A percentile compares a stretch with the other conserved stretches of the same genome.
phyloP scores from a whole-genome alignment of 2,888 invertebrate species.

The Tenodera sinensis region DNA sequence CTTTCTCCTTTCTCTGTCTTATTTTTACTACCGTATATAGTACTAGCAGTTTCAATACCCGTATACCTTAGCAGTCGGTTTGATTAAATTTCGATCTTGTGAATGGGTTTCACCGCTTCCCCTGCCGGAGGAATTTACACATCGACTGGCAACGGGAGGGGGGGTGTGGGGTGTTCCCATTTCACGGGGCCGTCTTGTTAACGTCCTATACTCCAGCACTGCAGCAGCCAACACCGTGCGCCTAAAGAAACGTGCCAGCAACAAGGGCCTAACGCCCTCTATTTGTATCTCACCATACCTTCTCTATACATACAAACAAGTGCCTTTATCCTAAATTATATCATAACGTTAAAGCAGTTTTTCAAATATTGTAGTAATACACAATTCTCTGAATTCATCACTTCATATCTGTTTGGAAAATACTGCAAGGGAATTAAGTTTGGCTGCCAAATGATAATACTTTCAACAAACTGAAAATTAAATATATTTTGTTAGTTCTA shows the following conservation, averaged over 20 bases:
- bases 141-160: neutral
- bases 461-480: too few relatives aligned
- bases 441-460: too few relatives aligned
- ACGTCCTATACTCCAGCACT: neutral
- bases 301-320: too few relatives aligned
- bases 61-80: slow-evolving; percentile 15
- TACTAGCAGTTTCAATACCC: slow-evolving; percentile 1
- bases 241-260: neutral
- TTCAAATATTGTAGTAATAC: too few relatives aligned
- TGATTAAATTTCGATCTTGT: slow-evolving; percentile 19
- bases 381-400: too few relatives aligned
- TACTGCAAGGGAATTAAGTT: too few relatives aligned
- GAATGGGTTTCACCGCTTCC: slow-evolving; percentile 14
- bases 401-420: too few relatives aligned
- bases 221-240: neutral
- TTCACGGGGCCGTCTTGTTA: slow-evolving; percentile 18
- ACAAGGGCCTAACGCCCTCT: neutral
- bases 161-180: neutral
- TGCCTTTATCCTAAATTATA: too few relatives aligned
- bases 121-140: slow-evolving; percentile 22
- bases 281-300: too few relatives aligned
- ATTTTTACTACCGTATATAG: slow-evolving; percentile 10
- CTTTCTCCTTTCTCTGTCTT: neutral
- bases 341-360: too few relatives aligned
- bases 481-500: too few relatives aligned